Conservation (phyloP, 2,888 invertebrate species). For the Rosalia funebris region DNA sequence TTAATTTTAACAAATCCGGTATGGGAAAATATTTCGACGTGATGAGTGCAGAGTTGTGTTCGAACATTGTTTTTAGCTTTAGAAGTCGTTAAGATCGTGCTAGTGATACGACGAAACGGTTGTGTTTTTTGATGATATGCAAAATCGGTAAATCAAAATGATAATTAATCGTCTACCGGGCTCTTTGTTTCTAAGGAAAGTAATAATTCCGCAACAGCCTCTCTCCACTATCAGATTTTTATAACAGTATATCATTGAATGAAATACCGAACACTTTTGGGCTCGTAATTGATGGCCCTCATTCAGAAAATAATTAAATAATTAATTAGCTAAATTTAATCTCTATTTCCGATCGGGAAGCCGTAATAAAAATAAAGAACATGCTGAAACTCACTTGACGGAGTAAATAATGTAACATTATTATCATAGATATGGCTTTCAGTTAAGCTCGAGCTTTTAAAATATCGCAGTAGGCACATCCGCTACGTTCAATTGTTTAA, state of each 20-base stretch:
- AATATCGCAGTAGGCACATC: conserved; percentile 45
- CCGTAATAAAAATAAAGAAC: conserved; percentile 30
- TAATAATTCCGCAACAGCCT: neutral
- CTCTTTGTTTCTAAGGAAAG: neutral
- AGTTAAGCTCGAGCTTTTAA: conserved; percentile 43
- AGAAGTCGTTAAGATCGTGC: neutral
- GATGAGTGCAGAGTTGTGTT: conserved; percentile 6
- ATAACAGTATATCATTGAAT: too few relatives aligned
- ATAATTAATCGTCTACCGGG: too few relatives aligned
- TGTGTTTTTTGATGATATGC: neutral
- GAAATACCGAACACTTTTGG: neutral
- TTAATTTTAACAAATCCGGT: conserved; percentile 2
- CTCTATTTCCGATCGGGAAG: conserved; percentile 4
- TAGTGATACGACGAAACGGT: neutral
- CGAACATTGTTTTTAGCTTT: conserved; percentile 9
- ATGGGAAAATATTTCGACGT: conserved; percentile 9
- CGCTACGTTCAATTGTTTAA: conserved; percentile 45
- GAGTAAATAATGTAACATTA: conserved; percentile 29
- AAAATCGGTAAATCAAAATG: neutral
- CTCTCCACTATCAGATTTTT: too few relatives aligned
- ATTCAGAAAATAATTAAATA: conserved; percentile 15
- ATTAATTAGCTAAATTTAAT: conserved; percentile 20
- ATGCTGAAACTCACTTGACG: conserved; percentile 26
- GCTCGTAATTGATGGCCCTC: neutral
- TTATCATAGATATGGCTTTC: conserved; percentile 46